phyloP scores from a whole-genome alignment of 2,888 invertebrate genomes.

The Rotaria socialis region DNA sequence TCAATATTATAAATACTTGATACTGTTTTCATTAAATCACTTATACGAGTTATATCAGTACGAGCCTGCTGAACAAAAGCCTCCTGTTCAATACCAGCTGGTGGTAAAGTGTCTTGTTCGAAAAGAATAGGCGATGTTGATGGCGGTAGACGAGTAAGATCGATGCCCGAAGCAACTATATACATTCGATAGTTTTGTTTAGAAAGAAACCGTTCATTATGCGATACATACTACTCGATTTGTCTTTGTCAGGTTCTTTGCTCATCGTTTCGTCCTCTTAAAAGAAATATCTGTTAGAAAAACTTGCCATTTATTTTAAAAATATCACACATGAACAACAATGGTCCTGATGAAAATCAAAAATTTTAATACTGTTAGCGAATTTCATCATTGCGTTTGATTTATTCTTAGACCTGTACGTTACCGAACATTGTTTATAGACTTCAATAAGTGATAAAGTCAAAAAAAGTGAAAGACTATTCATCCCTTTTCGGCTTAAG shows the following conservation, averaged over 20 bases:
- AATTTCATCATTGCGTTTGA: no score
- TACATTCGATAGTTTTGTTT: not conserved
- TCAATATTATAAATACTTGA: not conserved
- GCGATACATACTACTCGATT: not conserved
- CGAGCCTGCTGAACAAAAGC: conserved; percentile 1
- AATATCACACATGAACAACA: no score
- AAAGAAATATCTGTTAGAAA: not conserved
- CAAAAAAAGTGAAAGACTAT: no score
- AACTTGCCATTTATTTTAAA: no score
- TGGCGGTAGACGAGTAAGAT: not conserved
- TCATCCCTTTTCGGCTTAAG: no score
- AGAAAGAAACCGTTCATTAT: not conserved
- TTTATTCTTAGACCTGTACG: no score
- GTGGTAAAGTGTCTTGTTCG: not conserved
- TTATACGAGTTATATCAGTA: not conserved
- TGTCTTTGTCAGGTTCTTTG: conserved; percentile 5
- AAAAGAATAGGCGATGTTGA: not conserved
- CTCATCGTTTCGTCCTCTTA: conserved; percentile 20
- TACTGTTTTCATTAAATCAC: not conserved
- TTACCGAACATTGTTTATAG: no score
- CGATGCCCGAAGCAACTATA: not conserved
- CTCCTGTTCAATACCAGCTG: not conserved
- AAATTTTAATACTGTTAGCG: no score
- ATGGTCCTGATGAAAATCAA: no score
- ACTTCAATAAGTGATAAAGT: no score